Base-by-base conservation (phyloP, 2,888 invertebrate species). In the Invenusta paracnida region DNA sequence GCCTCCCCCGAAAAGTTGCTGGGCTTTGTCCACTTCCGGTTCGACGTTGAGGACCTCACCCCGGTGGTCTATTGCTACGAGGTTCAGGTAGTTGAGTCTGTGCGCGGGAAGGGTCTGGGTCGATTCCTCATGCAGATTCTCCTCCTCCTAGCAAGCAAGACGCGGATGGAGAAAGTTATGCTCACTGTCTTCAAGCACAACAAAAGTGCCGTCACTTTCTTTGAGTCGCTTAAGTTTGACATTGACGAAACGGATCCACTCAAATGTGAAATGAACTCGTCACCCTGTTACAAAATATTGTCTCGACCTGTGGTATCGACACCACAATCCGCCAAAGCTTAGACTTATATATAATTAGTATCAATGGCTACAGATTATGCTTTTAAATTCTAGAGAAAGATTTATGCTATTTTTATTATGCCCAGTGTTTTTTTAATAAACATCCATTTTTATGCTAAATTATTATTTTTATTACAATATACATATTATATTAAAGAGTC, bases 121-220 rank as follows among this genome's bases (percentile, higher is more conserved):
- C 1, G 5, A 30, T 29, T 29, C 2, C 73, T 84, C 81, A 73
- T 84, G 81, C 73, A n/a, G 11, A n/a, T 84, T 17, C 30, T 84
- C 5, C 48, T 66, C 17, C 17, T 29, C 1, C 29, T 84, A 5
- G 81, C 81, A 5, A 5, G 11, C 23, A n/a, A 27, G 17, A 66
- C 27, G 25, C n/a, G 23, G 1, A 81, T 84, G n/a, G 27, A 48
- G 27, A 73, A 17, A 23, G 30, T 84, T 48, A 23, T n/a, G 1
- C 84, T 84, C 17, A 84, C 84, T n/a, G 25, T 23, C 1, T 84
- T 84, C 23, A 29, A 84, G 17, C n/a, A 81, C 17, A 84, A 84
- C 27, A 81, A 84, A 17, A 84, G n/a, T n/a, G 84, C 84, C 1
- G n/a, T 81, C 17, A 17, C 1, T n/a, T 84, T 84, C 73, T 84